Conservation (phyloP, 2,113 vertebrate genomes). For the Uria lomvia region DNA sequence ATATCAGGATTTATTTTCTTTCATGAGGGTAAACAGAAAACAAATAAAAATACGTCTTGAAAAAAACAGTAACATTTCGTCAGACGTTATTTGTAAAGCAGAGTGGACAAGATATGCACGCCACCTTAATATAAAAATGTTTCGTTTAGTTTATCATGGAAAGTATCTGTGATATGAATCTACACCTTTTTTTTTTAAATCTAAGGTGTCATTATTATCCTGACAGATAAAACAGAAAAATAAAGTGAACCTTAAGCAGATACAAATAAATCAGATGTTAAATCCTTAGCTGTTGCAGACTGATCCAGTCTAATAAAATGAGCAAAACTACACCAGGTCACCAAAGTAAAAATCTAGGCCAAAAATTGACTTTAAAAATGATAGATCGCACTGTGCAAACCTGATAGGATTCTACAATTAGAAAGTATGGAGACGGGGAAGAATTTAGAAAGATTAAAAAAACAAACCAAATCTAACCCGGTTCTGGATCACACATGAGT, state of each 20-base stretch:
- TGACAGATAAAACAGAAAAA: neutral
- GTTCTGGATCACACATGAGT: neutral
- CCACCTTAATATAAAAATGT: neutral
- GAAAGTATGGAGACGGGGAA: neutral
- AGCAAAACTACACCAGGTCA: neutral
- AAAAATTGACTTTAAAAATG: slow-evolving; percentile 2
- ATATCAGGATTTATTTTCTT: slow-evolving; percentile 1
- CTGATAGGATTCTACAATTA: neutral
- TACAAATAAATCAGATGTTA: neutral
- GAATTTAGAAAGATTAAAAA: neutral
- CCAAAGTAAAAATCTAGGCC: neutral
- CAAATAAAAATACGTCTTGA: neutral
- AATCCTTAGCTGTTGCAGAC: neutral
- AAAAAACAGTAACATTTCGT: neutral
- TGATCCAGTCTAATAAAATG: neutral
- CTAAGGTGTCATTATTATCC: neutral
- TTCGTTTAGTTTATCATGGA: neutral
- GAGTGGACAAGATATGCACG: neutral
- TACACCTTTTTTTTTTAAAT: neutral
- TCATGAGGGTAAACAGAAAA: slow-evolving; percentile 9
- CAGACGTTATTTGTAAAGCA: slow-evolving; percentile 16
- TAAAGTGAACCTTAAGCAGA: neutral
- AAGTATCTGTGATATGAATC: neutral
- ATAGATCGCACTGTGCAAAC: neutral
- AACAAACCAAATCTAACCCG: neutral